Conservation (phyloP, 30 jellyfish, hydroid and myxozoan species). For the Cassiopea xamachana region DNA sequence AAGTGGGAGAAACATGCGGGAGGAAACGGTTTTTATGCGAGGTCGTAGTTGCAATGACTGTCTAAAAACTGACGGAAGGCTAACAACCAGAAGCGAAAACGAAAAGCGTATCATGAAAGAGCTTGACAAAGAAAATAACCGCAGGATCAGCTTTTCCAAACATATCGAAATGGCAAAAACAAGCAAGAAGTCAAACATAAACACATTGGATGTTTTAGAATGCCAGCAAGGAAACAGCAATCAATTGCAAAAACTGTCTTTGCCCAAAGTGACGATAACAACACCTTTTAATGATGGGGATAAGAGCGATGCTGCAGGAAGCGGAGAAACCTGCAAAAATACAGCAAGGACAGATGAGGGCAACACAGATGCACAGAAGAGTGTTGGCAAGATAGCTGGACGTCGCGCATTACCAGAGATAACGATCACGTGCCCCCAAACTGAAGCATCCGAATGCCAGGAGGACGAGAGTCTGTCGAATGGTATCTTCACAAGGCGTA, state of each 20-base stretch:
- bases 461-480: constrained; percentile 3
- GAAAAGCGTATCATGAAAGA: constrained; percentile 7
- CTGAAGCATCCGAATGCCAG: constrained; percentile 42
- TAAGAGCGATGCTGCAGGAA: not conserved
- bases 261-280: constrained; percentile 69
- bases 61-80: not conserved
- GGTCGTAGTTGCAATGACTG: constrained; percentile 25
- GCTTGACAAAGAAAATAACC: not conserved
- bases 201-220: not conserved
- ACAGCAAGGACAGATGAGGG: not conserved
- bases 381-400: constrained; percentile 42
- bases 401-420: constrained; percentile 75
- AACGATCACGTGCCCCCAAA: constrained; percentile 68
- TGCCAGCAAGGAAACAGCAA: not conserved
- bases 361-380: constrained; percentile 7
- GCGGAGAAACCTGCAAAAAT: not conserved
- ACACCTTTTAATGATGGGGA: constrained; percentile 11
- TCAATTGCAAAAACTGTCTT: not conserved
- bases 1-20: constrained; percentile 18
- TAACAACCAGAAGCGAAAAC: not conserved
- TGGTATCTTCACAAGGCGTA: constrained; percentile 52
- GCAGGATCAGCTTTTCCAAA: not conserved
- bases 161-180: constrained; percentile 9
- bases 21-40: constrained; percentile 16
- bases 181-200: not conserved